These are phyloP conservation scores for Orussus abietinus DNA, from an alignment of 1,140 invertebrate genomes.

Conservation along the genomic window DNA sequence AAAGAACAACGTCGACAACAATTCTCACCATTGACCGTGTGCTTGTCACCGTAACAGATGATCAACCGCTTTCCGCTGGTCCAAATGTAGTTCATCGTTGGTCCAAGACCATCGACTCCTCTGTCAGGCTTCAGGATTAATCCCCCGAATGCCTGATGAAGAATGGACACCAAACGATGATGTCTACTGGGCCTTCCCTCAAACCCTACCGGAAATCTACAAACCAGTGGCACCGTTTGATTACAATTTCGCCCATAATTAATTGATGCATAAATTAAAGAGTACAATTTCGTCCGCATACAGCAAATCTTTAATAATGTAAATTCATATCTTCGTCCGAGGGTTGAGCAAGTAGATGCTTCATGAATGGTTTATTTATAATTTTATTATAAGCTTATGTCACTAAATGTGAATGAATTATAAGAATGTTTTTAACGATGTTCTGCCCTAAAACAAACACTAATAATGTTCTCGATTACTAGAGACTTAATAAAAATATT, in stretches of 20 bases:
- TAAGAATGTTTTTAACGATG: too few species aligned
- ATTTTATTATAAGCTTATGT: too few species aligned
- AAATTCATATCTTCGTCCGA: too few species aligned
- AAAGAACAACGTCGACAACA: too few species aligned
- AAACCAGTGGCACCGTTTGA: constrained; percentile 19
- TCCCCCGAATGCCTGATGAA: constrained; percentile 61
- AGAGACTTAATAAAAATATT: too few species aligned
- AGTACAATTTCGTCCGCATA: too few species aligned
- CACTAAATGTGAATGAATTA: too few species aligned
- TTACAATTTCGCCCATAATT: neutral
- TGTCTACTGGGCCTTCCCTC: constrained; percentile 57
- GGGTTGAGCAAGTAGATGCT: too few species aligned
- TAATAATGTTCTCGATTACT: too few species aligned
- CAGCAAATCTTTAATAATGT: too few species aligned
- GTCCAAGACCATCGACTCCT: constrained; percentile 50
- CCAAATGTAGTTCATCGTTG: constrained; percentile 63
- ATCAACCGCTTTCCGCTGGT: constrained; percentile 59
- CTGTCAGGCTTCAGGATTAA: constrained; percentile 52
- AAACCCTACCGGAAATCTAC: constrained; percentile 67
- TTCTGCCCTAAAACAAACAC: too few species aligned
- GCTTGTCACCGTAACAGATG: constrained; percentile 63
- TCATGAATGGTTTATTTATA: too few species aligned
- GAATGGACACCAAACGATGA: constrained; percentile 55
- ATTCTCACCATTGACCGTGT: constrained; percentile 52
- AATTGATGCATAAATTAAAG: neutral